Conservation (phyloP, 2,113 vertebrate species). For the Oncorhynchus masou region DNA sequence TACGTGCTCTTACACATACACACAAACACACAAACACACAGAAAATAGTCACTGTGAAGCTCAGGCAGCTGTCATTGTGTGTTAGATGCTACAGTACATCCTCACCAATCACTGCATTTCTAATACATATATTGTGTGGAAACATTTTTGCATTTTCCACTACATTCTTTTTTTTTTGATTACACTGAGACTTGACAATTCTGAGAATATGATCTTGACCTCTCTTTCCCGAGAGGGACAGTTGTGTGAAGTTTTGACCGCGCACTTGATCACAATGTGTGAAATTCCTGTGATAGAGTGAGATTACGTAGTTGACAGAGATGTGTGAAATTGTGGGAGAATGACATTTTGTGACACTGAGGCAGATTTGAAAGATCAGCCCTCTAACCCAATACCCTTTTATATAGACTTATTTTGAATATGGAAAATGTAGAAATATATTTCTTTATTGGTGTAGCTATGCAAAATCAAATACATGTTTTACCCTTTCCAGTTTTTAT, state of each 20-base stretch:
- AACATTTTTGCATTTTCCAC: neutral
- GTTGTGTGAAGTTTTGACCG: neutral
- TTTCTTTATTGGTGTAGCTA: neutral
- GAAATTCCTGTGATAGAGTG: slow-evolving; percentile 31
- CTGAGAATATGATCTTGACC: neutral
- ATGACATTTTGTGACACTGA: slow-evolving; percentile 3
- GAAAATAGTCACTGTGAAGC: slow-evolving; percentile 22
- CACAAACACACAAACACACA: slow-evolving; percentile 1
- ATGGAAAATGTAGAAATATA: neutral
- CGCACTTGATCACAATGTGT: slow-evolving; percentile 6
- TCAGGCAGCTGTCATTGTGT: slow-evolving; percentile 59
- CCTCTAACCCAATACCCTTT: slow-evolving; percentile 56
- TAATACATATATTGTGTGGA: neutral
- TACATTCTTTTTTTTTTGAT: neutral
- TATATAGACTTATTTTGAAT: slow-evolving; percentile 1
- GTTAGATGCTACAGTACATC: slow-evolving; percentile 28
- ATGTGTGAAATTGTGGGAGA: slow-evolving; percentile 28
- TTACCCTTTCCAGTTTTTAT: neutral
- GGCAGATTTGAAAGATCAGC: slow-evolving; percentile 41
- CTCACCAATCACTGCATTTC: neutral
- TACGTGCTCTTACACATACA: slow-evolving; percentile 26
- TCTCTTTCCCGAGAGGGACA: neutral
- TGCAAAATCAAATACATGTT: neutral
- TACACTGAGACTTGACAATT: neutral
- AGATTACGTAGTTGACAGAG: slow-evolving; percentile 8